Conservation (phyloP, 2,888 invertebrate genomes). For the Cinara cedri region DNA sequence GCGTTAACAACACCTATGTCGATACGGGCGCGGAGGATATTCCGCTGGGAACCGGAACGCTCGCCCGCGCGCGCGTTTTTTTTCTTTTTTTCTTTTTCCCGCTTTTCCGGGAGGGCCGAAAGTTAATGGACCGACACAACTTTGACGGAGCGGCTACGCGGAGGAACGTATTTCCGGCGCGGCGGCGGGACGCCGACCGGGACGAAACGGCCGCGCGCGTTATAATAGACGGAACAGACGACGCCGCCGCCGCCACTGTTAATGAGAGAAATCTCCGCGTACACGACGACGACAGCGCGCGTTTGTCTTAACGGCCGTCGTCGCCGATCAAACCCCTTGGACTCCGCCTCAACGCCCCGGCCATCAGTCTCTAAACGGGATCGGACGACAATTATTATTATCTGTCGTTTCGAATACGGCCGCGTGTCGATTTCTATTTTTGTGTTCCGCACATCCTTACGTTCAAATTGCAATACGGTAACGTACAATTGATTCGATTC, state of each 20-base stretch:
- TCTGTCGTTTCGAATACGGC: too few species aligned
- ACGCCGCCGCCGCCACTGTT: too few species aligned
- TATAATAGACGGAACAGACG: background rate
- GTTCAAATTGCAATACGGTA: too few species aligned
- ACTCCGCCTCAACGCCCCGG: too few species aligned
- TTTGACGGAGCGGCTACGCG: conserved; percentile 70
- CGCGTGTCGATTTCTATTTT: too few species aligned
- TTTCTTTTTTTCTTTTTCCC: conserved; percentile 16
- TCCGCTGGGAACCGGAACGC: conserved; percentile 26
- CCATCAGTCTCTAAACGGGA: too few species aligned
- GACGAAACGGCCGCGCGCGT: background rate
- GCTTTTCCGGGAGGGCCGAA: conserved; percentile 9
- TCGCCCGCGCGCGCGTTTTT: conserved; percentile 21
- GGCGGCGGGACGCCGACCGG: background rate
- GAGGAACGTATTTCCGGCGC: conserved; percentile 26
- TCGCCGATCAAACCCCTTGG: too few species aligned
- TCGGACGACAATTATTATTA: too few species aligned
- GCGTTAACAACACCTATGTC: conserved; percentile 21
- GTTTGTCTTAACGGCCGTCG: too few species aligned
- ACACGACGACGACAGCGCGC: background rate
- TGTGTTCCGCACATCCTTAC: too few species aligned
- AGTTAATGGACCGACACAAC: conserved; percentile 67
- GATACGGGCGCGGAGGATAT: background rate
- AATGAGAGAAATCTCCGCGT: background rate
- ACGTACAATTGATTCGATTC: too few species aligned